These are phyloP conservation scores for Anthophora plumipes DNA, from an alignment of 2,888 invertebrate genomes.

Conservation along the genomic window DNA sequence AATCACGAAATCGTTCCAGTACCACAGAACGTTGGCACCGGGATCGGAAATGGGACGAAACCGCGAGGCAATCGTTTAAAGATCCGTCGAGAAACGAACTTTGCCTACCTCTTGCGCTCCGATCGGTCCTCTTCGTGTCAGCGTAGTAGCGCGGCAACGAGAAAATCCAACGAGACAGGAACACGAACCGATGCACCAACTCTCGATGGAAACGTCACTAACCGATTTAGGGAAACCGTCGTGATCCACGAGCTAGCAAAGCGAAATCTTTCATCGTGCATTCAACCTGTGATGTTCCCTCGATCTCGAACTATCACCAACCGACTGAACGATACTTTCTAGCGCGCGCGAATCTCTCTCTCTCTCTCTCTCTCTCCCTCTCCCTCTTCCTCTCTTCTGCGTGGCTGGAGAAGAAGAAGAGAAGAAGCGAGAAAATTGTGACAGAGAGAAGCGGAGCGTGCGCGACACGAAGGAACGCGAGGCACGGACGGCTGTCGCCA, in stretches of 20 bases:
- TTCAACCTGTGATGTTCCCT: neutral
- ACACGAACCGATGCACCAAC: neutral
- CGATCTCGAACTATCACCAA: neutral
- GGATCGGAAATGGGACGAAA: too few species aligned
- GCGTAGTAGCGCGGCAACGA: neutral
- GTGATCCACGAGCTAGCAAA: constrained; percentile 4
- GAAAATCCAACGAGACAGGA: constrained; percentile 33
- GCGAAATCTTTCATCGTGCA: constrained; percentile 19
- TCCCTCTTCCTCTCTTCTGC: too few species aligned
- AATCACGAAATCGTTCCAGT: too few species aligned
- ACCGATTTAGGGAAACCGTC: constrained; percentile 13
- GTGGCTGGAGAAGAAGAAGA: neutral
- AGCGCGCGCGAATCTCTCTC: neutral
- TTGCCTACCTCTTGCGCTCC: constrained; percentile 31
- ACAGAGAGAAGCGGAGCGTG: constrained; percentile 15
- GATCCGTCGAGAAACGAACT: neutral
- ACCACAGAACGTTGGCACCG: too few species aligned
- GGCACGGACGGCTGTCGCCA: constrained; percentile 81
- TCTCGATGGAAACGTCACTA: constrained; percentile 12
- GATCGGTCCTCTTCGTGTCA: neutral
- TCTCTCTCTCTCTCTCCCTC: too few species aligned
- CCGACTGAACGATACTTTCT: too few species aligned
- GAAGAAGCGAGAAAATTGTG: neutral
- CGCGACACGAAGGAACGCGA: constrained; percentile 59
- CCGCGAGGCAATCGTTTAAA: neutral